These are phyloP conservation scores for Glaucomys volans DNA, from an alignment of 2,113 vertebrate genomes.

Conservation along the genomic window DNA sequence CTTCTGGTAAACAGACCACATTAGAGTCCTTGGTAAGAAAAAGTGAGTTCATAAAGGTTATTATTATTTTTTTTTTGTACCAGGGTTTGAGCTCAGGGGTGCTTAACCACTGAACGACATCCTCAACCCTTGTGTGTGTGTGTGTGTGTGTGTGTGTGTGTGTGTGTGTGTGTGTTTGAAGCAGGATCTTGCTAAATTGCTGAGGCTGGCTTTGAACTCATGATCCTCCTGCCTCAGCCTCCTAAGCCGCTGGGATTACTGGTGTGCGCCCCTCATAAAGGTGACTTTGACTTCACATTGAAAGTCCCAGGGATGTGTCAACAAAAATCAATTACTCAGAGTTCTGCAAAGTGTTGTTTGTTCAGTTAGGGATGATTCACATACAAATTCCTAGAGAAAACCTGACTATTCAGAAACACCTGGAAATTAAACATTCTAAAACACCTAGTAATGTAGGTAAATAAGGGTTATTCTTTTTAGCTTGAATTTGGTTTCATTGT, in stretches of 20 bases:
- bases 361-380: not conserved
- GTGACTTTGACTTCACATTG: not conserved
- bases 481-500: not conserved
- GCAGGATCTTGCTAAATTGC: too few relatives aligned
- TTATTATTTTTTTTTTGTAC: too few relatives aligned
- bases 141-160: too few relatives aligned
- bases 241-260: too few relatives aligned
- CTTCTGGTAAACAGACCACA: not conserved
- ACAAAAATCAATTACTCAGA: not conserved
- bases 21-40: not conserved
- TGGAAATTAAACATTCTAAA: constrained; percentile 29
- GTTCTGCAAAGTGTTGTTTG: not conserved
- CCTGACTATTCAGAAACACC: not conserved
- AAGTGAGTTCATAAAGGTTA: not conserved
- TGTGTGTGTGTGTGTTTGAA: too few relatives aligned
- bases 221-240: too few relatives aligned
- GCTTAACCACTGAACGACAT: too few relatives aligned
- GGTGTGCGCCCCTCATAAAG: too few relatives aligned
- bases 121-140: too few relatives aligned
- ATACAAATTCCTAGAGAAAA: constrained; percentile 13
- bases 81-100: too few relatives aligned
- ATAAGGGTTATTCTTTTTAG: not conserved
- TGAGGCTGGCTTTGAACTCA: too few relatives aligned
- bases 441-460: not conserved
- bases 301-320: not conserved